Base-by-base conservation (phyloP, 2,888 invertebrate species). In the Mythimna vitellina region DNA sequence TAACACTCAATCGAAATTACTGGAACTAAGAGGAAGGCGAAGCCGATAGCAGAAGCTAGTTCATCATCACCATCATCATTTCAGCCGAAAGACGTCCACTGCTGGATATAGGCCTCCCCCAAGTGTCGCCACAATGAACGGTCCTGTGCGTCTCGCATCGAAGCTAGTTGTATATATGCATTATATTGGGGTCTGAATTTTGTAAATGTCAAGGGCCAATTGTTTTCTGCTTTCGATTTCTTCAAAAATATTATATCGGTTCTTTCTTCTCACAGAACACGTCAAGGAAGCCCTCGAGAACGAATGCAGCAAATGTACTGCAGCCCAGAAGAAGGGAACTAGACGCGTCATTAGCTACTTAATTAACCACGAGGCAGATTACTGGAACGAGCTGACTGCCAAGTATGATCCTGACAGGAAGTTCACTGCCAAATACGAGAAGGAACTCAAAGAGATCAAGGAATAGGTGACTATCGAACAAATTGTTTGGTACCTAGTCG, bases 381-480 rank as follows among this genome's bases (percentile, higher is more conserved):
- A 76, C 83, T 96, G 95, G 95, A 76, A 83, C 1, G 81, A 93
- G 70, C 89, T 96, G 20, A 84, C 86, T 29, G 87, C 72, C 42
- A 94, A 94, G 65, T 96, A 92, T 79, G 96, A 96, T 76, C 93
- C 95, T 1, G 80, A 88, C 0, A 89, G 78, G 38, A 89, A 91
- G 38, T 96, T 89, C 87, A 83, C 87, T 14, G 78, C 75, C 8
- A 91, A 91, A 58, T 94, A 94, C 78, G 94, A 96, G 71, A 81
- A 87, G 10, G 92, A 93, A 65, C 88, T 93, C 1, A 88, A 85
- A 49, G 71, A 86, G 32, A 76, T 88, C 42, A 82, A 89, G 64
- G 84, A 82, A 8, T 83, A 82, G 82, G 46, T 62, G 49, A 54
- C 12, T 6, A 25, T 20, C 29, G 20, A 49, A 29, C 32, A 63